Percentiles rank a stretch among this genome's conserved stretches.
These are phyloP conservation scores for Bedellia somnulentella DNA, from an alignment of 2,888 invertebrate species.

Conservation along the genomic window DNA sequence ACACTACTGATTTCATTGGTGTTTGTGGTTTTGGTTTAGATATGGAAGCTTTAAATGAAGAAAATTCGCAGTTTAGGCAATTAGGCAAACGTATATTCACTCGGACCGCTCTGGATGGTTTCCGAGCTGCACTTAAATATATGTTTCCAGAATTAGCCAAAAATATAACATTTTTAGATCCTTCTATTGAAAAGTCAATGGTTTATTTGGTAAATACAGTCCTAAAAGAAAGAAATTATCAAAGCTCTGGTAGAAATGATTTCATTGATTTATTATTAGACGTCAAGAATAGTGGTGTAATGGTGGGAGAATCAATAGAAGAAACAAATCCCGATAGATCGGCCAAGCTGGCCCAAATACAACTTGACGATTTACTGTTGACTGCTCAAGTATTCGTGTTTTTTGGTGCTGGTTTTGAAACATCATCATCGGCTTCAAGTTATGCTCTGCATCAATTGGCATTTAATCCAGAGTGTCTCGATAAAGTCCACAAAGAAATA, in stretches of 20 bases:
- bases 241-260: constrained; percentile 5
- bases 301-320: constrained; percentile 6
- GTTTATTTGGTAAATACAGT: constrained; percentile 2
- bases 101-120: background rate
- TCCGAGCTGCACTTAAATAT: constrained; percentile 1
- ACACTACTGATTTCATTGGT: constrained; percentile 9
- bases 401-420: constrained; percentile 19
- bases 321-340: constrained; percentile 3
- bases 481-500: constrained; percentile 16
- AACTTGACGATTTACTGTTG: constrained; percentile 8
- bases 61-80: constrained; percentile 9
- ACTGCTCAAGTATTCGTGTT: constrained; percentile 11
- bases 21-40: constrained; percentile 10
- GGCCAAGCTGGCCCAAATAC: constrained; percentile 2
- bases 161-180: constrained; percentile 1
- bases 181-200: background rate
- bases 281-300: constrained; percentile 3
- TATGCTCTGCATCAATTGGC: constrained; percentile 17
- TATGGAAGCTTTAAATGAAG: constrained; percentile 8
- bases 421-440: constrained; percentile 18
- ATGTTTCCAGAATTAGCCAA: constrained; percentile 4
- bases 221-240: constrained; percentile 6
- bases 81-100: constrained; percentile 8
- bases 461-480: constrained; percentile 16
- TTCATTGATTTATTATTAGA: constrained; percentile 7